Conservation (phyloP, 2,797 vertebrate species). For the Nannoperca australis region DNA sequence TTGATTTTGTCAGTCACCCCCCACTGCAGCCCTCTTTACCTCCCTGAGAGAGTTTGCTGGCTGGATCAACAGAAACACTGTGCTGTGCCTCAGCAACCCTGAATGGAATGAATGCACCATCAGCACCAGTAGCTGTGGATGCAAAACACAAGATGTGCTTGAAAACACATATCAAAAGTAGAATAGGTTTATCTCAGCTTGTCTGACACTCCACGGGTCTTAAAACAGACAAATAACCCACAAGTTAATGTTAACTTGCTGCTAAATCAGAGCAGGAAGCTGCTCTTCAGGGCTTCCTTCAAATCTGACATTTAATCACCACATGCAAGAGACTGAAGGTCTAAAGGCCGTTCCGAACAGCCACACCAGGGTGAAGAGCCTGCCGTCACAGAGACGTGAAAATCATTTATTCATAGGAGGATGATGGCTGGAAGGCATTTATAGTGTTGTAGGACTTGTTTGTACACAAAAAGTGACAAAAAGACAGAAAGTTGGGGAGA, state of each 20-base stretch:
- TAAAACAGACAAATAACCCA: background rate
- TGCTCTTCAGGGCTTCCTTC: constrained; percentile 6
- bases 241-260: background rate
- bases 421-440: background rate
- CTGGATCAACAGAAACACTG: constrained; percentile 6
- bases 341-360: background rate
- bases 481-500: background rate
- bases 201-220: background rate
- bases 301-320: constrained; percentile 3
- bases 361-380: background rate
- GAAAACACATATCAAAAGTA: constrained; percentile 3
- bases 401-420: background rate
- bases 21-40: constrained; percentile 3
- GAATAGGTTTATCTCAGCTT: background rate
- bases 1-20: constrained; percentile 22
- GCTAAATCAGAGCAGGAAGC: background rate
- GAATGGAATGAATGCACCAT: constrained; percentile 1
- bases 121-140: background rate
- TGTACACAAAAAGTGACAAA: background rate
- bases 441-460: background rate
- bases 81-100: background rate
- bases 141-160: constrained; percentile 8
- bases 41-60: constrained; percentile 41
- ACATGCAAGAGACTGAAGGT: background rate
- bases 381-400: background rate